Evolutionary conservation across 2,888 invertebrate species (phyloP), one percentile per base, ranked within the genome.

Genomic region (Mesopsocus fuscifrons): DNA sequence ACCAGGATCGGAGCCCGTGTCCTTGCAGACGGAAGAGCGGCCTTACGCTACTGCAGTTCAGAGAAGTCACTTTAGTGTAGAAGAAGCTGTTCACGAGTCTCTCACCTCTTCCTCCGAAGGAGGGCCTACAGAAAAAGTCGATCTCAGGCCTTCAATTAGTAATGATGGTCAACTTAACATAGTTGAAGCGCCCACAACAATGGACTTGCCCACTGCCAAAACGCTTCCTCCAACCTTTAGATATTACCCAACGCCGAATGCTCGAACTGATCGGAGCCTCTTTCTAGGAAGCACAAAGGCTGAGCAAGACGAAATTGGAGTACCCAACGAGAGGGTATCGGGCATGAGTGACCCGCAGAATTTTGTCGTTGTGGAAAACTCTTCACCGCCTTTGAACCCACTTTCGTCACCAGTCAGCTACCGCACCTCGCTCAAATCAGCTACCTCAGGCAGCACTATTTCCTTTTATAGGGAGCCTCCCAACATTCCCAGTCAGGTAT

Each of bases 21-120:
- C 49, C 8, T 13, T 48, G 34, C 45, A 44, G 11, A 47, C 47
- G 9, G 49, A 49, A 40, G 47, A 48, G 31, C 47, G 42, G 16
- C 47, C 47, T 8, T 38, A 43, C 2, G 45, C 46, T 1, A 43
- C 46, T 20, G 49, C 51, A 3, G 45, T 52, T 3, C 51, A 51
- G 33, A 47, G 52, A 34, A 51, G 51, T 41, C 49, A 51, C 17
- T 50, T 54, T 40, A 49, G 47, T 22, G 52, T 53, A 3, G 53
- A 52, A 44, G 52, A 53, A 45, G 47, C 41, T 20, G 22, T 42
- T 9, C 17, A 34, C 34, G 20, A 41, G 15, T 11, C 26, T 11
- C 26, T 26, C 26, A 9, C 26, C 11, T 9, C 8, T 26, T 9
- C 26, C 11, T 9, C 8, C 11, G 26, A 26, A 9, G 11, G 26